Evolutionary conservation across 2,797 vertebrate genomes (phyloP).

Genomic region (Fistularia commersonii): DNA sequence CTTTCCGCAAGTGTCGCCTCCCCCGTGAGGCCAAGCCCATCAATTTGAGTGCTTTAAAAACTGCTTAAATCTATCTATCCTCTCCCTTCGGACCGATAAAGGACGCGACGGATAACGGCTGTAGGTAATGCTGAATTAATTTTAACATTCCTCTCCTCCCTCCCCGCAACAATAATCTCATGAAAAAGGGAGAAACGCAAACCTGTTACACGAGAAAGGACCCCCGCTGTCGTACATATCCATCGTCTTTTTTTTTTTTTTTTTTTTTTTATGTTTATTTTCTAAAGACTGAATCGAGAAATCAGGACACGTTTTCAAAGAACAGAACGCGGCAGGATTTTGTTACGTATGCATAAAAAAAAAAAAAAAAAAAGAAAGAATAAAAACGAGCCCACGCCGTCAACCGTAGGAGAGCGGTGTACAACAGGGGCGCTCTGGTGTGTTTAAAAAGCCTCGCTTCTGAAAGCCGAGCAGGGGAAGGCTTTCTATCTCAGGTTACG

Average conservation of each 20-base stretch:
- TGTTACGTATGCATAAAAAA: conserved; percentile 52
- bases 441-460: conserved; percentile 74
- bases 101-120: too few relatives aligned
- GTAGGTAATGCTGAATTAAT: conserved; percentile 8
- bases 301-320: conserved; percentile 49
- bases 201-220: too few relatives aligned
- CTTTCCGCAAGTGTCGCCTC: conserved; percentile 19
- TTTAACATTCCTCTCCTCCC: too few relatives aligned
- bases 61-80: conserved; percentile 35
- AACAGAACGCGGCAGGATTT: conserved; percentile 46
- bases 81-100: conserved; percentile 12
- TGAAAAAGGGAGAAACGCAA: too few relatives aligned
- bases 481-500: conserved; percentile 32
- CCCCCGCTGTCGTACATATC: conserved; percentile 13
- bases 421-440: conserved; percentile 61
- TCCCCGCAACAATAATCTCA: too few relatives aligned
- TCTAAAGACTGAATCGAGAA: conserved; percentile 32
- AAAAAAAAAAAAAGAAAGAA: conserved; percentile 46
- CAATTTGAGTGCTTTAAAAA: conserved; percentile 38
- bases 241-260: conserved; percentile 28
- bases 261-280: too few relatives aligned
- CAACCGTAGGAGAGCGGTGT: conserved; percentile 44
- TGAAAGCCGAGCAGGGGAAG: conserved; percentile 55
- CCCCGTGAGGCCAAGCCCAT: conserved; percentile 27
- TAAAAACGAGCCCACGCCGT: conserved; percentile 54